phyloP scores from a whole-genome alignment of 2,797 vertebrate genomes.

The Acanthiza pusilla region DNA sequence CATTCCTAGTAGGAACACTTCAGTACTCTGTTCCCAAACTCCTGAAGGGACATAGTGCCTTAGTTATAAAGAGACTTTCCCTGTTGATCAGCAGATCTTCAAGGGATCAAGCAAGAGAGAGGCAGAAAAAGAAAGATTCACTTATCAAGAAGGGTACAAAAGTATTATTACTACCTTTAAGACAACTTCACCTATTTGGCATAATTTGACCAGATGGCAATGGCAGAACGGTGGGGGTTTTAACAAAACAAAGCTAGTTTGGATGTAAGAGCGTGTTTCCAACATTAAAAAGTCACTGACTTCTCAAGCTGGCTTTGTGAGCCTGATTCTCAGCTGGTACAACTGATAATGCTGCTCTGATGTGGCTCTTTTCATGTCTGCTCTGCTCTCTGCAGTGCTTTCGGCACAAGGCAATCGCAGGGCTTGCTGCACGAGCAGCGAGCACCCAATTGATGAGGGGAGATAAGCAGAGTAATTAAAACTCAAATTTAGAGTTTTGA shows the following conservation, averaged over 20 bases:
- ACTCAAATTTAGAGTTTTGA: background rate
- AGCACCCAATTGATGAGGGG: background rate
- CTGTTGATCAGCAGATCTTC: background rate
- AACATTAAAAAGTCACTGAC: background rate
- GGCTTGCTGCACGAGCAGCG: rapidly evolving
- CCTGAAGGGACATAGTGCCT: rapidly evolving
- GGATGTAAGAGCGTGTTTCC: background rate
- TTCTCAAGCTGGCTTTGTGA: background rate
- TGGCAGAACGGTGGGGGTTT: background rate
- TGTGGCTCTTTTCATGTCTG: background rate
- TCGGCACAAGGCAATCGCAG: rapidly evolving
- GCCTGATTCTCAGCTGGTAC: background rate
- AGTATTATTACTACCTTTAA: background rate
- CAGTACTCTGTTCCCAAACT: background rate
- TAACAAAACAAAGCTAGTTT: background rate
- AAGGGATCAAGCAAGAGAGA: background rate
- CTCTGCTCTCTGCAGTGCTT: background rate
- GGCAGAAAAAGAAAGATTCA: background rate
- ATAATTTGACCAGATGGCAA: background rate
- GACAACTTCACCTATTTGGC: background rate
- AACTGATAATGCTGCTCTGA: background rate
- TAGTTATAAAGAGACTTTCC: background rate
- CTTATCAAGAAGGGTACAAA: background rate
- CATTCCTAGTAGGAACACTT: rapidly evolving
- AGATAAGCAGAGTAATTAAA: slow-evolving; percentile 4